Percentiles rank a stretch among this genome's conserved stretches.
Conservation (phyloP, 2,888 invertebrate genomes). For the Apoderus coryli region DNA sequence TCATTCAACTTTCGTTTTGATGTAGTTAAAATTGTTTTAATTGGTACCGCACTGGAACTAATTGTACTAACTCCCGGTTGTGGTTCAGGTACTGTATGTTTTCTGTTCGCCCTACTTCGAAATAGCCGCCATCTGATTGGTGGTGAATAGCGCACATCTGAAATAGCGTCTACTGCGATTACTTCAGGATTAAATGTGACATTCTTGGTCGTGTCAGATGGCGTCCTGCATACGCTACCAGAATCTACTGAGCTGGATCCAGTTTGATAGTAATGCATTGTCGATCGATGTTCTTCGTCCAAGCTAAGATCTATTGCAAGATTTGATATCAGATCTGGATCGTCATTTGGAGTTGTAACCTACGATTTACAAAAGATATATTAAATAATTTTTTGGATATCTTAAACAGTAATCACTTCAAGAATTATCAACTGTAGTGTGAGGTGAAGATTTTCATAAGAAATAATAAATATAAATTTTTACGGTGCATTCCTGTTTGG, state of each 20-base stretch:
- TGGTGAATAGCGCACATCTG: neutral
- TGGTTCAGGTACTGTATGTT: conserved; percentile 12
- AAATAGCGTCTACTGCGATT: conserved; percentile 18
- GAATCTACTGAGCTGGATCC: conserved; percentile 24
- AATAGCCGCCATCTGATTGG: conserved; percentile 20
- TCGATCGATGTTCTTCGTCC: conserved; percentile 29
- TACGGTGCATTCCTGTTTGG: too few species aligned
- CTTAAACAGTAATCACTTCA: too few species aligned
- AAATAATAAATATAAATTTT: too few species aligned
- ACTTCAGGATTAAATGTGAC: conserved; percentile 33
- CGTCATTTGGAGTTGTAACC: conserved; percentile 12
- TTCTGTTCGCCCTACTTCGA: conserved; percentile 14
- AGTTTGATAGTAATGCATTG: too few species aligned
- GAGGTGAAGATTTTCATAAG: too few species aligned
- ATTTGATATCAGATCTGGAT: conserved; percentile 32
- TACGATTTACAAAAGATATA: neutral
- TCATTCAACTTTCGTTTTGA: too few species aligned
- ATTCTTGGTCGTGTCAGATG: conserved; percentile 28
- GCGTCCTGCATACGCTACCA: conserved; percentile 28
- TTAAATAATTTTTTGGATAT: too few species aligned
- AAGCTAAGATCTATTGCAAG: conserved; percentile 32
- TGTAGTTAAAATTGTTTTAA: conserved; percentile 21
- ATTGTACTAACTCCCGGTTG: conserved; percentile 12
- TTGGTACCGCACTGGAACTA: conserved; percentile 15
- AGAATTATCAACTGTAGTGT: too few species aligned